Evolutionary conservation across 2,888 invertebrate genomes (phyloP).

Genomic region (Rhagium mordax): DNA sequence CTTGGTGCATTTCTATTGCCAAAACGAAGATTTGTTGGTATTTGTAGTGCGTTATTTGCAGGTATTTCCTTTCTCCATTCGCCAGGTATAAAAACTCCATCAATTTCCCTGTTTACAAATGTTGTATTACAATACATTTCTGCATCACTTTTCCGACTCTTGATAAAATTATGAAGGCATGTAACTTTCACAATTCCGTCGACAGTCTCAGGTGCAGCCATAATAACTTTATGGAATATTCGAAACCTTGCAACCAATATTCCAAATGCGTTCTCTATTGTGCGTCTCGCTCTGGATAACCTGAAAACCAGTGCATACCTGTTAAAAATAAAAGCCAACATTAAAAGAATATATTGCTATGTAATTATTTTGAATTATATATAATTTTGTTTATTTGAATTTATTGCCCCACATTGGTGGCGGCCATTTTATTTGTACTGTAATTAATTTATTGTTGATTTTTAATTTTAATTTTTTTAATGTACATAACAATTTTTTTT

Average conservation of each 20-base stretch:
- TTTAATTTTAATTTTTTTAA: no score
- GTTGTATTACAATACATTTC: background rate
- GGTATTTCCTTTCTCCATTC: background rate
- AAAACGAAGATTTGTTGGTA: background rate
- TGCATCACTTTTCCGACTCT: background rate
- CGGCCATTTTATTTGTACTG: no score
- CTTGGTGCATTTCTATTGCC: background rate
- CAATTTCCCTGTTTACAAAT: background rate
- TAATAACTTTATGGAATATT: background rate
- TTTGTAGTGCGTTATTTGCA: background rate
- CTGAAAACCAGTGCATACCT: no score
- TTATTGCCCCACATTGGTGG: no score
- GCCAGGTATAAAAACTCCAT: background rate
- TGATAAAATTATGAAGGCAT: constrained; percentile 1
- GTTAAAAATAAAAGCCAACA: no score
- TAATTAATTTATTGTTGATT: no score
- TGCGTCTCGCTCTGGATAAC: background rate
- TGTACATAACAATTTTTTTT: no score
- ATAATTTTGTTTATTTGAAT: no score
- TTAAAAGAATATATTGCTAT: no score
- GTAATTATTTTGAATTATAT: no score
- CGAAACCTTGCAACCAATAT: background rate
- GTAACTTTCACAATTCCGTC: background rate
- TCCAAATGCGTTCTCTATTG: background rate
- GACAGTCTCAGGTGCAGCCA: background rate